Conservation (phyloP, 2,888 invertebrate genomes). For the Rhagophthalmus giganteus region DNA sequence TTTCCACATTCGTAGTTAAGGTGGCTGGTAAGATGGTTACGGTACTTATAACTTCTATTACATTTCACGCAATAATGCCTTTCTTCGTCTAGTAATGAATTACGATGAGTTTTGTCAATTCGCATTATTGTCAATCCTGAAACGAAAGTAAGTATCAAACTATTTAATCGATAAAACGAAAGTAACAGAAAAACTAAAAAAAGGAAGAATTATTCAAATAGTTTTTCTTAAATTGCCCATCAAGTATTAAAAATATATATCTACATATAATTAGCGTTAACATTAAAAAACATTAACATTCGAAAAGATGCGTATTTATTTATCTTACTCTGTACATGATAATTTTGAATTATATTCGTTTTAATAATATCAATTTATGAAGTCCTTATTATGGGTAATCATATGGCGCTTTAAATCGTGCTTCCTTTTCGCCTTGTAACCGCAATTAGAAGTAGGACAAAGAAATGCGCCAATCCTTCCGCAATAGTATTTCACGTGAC, state of each 20-base stretch:
- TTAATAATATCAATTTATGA: too few relatives aligned
- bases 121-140: neutral
- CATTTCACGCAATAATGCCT: conserved; percentile 11
- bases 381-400: conserved; percentile 1
- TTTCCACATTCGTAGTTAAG: too few relatives aligned
- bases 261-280: conserved; percentile 1
- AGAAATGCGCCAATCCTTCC: conserved; percentile 14
- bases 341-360: too few relatives aligned
- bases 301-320: neutral
- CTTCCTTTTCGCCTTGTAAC: conserved; percentile 17
- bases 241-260: too few relatives aligned
- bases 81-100: neutral
- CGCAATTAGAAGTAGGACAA: conserved; percentile 12
- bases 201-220: too few relatives aligned
- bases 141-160: conserved; percentile 34
- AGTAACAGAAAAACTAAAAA: too few relatives aligned
- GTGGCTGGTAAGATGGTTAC: too few relatives aligned
- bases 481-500: conserved; percentile 18
- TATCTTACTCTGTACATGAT: neutral
- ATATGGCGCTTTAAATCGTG: conserved; percentile 6
- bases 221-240: too few relatives aligned
- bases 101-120: neutral
- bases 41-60: too few relatives aligned
- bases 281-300: too few relatives aligned
- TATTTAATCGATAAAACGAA: too few relatives aligned